Base-by-base conservation (phyloP, 2,797 vertebrate species). In the Catamblyrhynchus diadema region DNA sequence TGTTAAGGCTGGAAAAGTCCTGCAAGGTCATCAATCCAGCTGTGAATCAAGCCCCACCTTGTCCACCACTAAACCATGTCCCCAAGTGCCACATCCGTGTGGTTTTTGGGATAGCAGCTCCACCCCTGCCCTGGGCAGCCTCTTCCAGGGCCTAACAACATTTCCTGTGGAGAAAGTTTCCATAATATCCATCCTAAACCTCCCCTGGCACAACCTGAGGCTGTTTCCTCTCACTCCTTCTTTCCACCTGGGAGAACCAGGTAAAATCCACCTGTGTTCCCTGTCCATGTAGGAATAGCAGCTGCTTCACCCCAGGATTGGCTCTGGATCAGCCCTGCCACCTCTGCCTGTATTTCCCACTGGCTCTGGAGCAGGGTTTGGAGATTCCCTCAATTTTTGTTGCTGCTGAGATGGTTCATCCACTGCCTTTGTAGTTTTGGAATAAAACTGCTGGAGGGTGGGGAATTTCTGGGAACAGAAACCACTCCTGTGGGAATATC, bases 51-150 rank as follows among this genome's bases (percentile, higher is more conserved):
- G 3, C 12, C 23, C 28, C 39, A 21, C 7, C 20, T 6, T 1
- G 3, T 11, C 19, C 39, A 24, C 23, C 45, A 7, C 24, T 1
- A 9, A 47, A 2, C 28, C 30, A 0, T 0, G 1, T 16, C 39
- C 28, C 33, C 39, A 6, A 1, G 12, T 0, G 2, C 54, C 56
- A 28, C 64, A 47, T 25, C 54, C 24, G 0, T 14, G 12, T 3
- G 5, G 1, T 10, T 67, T 69, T 33, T 6, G 56, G 65, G 65
- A 23, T 27, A 33, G 48, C 33, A 10, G 10, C 16, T 47, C 54
- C 39, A 28, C 7, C 39, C 28, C 45, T 8, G 19, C 13, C 23
- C 50, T 11, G 30, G 41, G 28, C 9, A n/a, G 25, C 32, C 20
- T 6, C 5, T 22, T 37, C 66, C n/a, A 9, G 12, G 0, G 1